phyloP scores from a whole-genome alignment of 2,888 invertebrate species.

The Leucophenga maculata region DNA sequence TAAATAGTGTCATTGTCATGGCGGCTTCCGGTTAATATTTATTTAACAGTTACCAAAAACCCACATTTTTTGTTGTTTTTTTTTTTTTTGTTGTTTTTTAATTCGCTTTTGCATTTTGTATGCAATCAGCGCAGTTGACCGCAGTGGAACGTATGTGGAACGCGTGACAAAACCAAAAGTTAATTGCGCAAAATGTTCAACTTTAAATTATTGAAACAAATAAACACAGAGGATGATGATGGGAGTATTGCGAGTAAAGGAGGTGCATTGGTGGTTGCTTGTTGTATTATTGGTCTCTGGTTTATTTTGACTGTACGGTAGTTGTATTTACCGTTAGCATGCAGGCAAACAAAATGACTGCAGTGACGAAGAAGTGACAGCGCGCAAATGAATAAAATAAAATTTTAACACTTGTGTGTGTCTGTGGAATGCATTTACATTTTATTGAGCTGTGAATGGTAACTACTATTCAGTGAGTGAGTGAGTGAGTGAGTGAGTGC shows the following conservation, averaged over 20 bases:
- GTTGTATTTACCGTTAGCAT: conserved; percentile 6
- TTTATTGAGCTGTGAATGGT: not conserved
- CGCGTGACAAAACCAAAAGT: conserved; percentile 44
- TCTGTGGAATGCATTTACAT: conserved; percentile 1
- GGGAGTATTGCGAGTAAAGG: not conserved
- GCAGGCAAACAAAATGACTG: conserved; percentile 3
- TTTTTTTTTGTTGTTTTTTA: not conserved
- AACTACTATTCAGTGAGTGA: too few species aligned
- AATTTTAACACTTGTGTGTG: conserved; percentile 10
- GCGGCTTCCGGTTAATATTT: conserved; percentile 28
- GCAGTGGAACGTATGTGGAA: conserved; percentile 28
- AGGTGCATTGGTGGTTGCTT: too few species aligned
- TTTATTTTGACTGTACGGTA: not conserved
- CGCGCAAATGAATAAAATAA: conserved; percentile 12
- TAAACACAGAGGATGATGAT: conserved; percentile 11
- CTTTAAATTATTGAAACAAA: conserved; percentile 35
- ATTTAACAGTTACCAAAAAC: conserved; percentile 19
- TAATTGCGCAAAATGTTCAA: conserved; percentile 33
- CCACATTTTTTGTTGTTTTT: not conserved
- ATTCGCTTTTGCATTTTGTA: conserved; percentile 6
- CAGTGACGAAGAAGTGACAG: not conserved
- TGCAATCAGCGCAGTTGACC: conserved; percentile 4
- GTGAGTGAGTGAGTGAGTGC: not conserved
- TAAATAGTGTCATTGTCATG: conserved; percentile 28
- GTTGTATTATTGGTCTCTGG: too few species aligned